Base-by-base conservation (phyloP, 1,140 invertebrate genomes). In the Lasioglossum baleicum region DNA sequence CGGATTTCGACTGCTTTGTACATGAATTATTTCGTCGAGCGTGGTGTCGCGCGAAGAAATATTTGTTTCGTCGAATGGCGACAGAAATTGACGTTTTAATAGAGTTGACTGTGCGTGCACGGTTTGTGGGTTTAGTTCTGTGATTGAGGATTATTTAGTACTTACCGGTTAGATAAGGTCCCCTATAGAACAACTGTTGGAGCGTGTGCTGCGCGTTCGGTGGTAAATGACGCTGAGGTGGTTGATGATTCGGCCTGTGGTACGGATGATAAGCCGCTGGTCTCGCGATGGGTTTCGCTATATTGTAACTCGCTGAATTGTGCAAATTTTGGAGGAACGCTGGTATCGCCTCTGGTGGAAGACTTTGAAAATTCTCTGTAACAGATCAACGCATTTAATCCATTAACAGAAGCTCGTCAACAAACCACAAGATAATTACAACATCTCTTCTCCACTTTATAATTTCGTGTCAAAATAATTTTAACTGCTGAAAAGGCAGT, bases 281-380 rank as follows among this genome's bases (percentile, higher is more conserved):
- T 87, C 93, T 90, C 26, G 93, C 93, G 81, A 94, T 94, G 15
- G 94, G 94, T 81, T 94, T 95, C 40, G 93, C 94, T 87, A 94
- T 94, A 78, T 91, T 91, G 75, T 92, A 93, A 72, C 85, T 91
- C 81, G 87, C 90, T 26, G 91, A 93, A 61, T 88, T 93, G 81
- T 92, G 92, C 51, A 93, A 82, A 88, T 90, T 93, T 64, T 93
- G 92, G 69, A 92, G 86, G 69, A 92, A 93, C 26, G 91, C 91
- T 15, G 92, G 91, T 84, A 92, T 88, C 51, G 89, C 90, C 72
- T 90, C 88, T 15, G 91, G 89, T 58, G 92, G 90, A 42, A 93
- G 87, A 40, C 89, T 88, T 83, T 92, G 92, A 82, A 92, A 92
- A 82, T 91, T 91, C 67, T 93, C 92, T 93, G 89, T 2, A 90